Percentiles rank a stretch among this genome's conserved stretches.
These are phyloP conservation scores for Pachypanchax playfairii DNA, from an alignment of 2,113 vertebrate species.

Conservation along the genomic window DNA sequence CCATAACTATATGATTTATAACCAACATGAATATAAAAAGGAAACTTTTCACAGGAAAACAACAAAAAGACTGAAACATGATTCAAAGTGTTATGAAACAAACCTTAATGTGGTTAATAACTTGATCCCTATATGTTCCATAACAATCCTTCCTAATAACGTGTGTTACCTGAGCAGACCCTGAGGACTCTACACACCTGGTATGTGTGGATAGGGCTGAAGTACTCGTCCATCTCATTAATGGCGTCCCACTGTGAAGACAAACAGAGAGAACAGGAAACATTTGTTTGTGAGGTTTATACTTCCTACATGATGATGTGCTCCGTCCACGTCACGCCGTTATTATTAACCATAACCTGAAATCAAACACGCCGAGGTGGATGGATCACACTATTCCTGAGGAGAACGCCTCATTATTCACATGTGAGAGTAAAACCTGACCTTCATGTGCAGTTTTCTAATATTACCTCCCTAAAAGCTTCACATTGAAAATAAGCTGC, in stretches of 20 bases:
- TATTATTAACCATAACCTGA: constrained; percentile 31
- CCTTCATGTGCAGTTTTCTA: not conserved
- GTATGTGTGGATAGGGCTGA: constrained; percentile 95
- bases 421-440: not conserved
- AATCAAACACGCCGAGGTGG: constrained; percentile 43
- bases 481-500: not conserved
- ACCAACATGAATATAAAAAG: no score
- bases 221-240: constrained; percentile 97
- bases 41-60: no score
- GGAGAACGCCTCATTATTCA: no score
- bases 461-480: not conserved
- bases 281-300: not conserved
- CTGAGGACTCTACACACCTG: constrained; percentile 85
- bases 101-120: no score
- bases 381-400: no score
- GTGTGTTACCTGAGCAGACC: not conserved
- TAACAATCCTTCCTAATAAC: no score
- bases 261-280: constrained; percentile 2
- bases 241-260: constrained; percentile 92
- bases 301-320: not conserved
- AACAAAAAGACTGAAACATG: no score
- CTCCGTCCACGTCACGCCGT: no score
- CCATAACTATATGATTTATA: no score
- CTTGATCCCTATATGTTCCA: no score
- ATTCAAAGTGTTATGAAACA: no score